Base-by-base conservation (phyloP, 1,140 invertebrate genomes). In the Panonychus citri region DNA sequence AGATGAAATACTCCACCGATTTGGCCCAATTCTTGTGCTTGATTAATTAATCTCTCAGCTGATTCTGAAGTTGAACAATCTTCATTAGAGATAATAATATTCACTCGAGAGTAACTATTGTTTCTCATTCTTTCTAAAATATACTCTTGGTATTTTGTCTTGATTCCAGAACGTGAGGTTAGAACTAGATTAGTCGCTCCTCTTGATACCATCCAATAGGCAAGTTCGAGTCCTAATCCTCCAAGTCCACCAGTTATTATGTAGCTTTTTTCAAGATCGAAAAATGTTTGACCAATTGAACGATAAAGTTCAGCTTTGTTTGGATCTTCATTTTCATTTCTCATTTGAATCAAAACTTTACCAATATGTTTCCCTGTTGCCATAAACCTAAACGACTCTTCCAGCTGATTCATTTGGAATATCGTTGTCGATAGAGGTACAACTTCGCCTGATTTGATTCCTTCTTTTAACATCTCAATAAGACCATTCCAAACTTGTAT, bases 291-390 rank as follows among this genome's bases (percentile, higher is more conserved):
- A 28, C 86, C 82, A 77, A 71, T 62, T 77, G 63, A 1, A 78
- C 73, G 55, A 75, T 53, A 21, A 21, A 60, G 58, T 17, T 61
- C 52, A 19, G 53, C n/a, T 5, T 54, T 28, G n/a, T 46, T 26
- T 30, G 56, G 59, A 24, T 53, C 72, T 10, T 40, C 28, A 21
- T 50, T 37, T 30, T 55, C 54, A 28, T 43, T 25, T 42, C 54
- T 17, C 55, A 76, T 70, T 65, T 75, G 67, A 27, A 76, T 65
- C 2, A 76, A 39, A 17, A 96, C 89, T 75, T 95, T 96, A 62
- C 91, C 91, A 59, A 94, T 90, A 69, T 96, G 90, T 72, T 88
- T 90, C 39, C 90, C 90, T 1, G 83, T 81, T n/a, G 88, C 89
- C 86, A 96, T 94, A 66, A 78, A 95, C 60, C 79, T 74, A 74